Base-by-base conservation (phyloP, 1,140 invertebrate genomes). In the Camponotus vicinus region DNA sequence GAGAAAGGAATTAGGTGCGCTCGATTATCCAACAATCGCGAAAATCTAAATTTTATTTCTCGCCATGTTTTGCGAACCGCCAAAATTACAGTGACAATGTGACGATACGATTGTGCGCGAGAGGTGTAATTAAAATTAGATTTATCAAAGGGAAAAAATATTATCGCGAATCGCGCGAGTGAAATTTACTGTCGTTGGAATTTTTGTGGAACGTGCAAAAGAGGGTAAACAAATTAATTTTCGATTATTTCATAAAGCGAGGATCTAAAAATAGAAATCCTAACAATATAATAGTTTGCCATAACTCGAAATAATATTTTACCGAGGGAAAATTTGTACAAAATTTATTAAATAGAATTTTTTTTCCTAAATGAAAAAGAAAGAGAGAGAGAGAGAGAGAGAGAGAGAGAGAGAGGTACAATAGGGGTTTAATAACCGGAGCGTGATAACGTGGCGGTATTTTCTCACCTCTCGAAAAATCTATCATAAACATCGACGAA, bases 391-490 rank as follows among this genome's bases (percentile, higher is more conserved):
- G 45, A 49, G 45, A 49, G n/a, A n/a, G n/a, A 52, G 13, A 52
- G 0, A 49, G 0, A 49, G 11, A 49, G 45, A 49, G 55, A 21
- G 13, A 49, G 49, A 18, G 4, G 0, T 61, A 61, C 69, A 75
- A 73, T 83, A 6, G 34, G 8, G 21, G 55, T 59, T 27, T 59
- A 55, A 82, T 82, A 71, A 45, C 67, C 49, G 79, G 55, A 7
- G 40, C 55, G 79, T 27, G 52, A 83, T 83, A 83, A 75, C 79
- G 79, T 37, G 40, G 27, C 69, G 37, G 42, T 40, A 83, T 83
- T 83, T 75, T 83, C 79, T 75, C 79, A 83, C 69, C 79, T 75
- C 79, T 83, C 69, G 55, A 83, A 83, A 27, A 83, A 83, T 83
- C 79, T 83, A 83, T 83, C 79, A 75, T 83, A 83, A 83, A 75